These are phyloP conservation scores for Ceratina calcarata DNA, from an alignment of 1,140 invertebrate species.

Conservation along the genomic window DNA sequence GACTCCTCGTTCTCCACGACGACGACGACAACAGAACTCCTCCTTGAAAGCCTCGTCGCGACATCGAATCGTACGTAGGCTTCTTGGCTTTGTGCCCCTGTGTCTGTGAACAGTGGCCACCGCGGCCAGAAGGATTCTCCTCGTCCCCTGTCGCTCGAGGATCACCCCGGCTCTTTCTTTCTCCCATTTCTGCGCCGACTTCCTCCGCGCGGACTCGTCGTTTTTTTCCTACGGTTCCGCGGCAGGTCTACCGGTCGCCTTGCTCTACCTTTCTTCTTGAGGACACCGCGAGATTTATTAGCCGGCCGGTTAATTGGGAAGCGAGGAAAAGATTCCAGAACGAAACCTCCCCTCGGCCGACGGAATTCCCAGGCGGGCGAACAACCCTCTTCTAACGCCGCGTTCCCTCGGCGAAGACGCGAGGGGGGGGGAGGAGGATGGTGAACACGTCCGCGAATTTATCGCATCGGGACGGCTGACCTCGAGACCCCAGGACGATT, in stretches of 20 bases:
- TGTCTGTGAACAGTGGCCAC: slow-evolving; percentile 46
- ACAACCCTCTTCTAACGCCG: slow-evolving; percentile 30
- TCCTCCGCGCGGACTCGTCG: slow-evolving; percentile 36
- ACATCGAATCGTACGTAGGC: slow-evolving; percentile 34
- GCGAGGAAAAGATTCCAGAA: slow-evolving; percentile 62
- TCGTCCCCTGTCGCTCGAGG: slow-evolving; percentile 40
- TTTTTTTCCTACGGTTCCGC: neutral
- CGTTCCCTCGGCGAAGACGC: neutral
- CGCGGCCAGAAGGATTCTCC: slow-evolving; percentile 29
- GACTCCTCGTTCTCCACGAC: slow-evolving; percentile 19
- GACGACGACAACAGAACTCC: slow-evolving; percentile 15
- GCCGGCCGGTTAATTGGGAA: slow-evolving; percentile 62
- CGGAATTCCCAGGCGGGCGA: slow-evolving; percentile 49
- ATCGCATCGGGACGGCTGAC: slow-evolving; percentile 52
- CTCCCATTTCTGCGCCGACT: slow-evolving; percentile 12
- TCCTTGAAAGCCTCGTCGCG: slow-evolving; percentile 49
- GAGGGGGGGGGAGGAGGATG: too few relatives aligned
- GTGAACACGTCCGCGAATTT: slow-evolving; percentile 41
- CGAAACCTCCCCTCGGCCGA: slow-evolving; percentile 51
- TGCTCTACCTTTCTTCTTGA: slow-evolving; percentile 36
- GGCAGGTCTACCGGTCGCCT: slow-evolving; percentile 1
- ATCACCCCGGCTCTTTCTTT: slow-evolving; percentile 18
- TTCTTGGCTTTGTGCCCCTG: slow-evolving; percentile 60
- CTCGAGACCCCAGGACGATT: neutral
- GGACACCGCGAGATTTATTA: slow-evolving; percentile 64